phyloP scores from a whole-genome alignment of 2,888 invertebrate genomes.

The Drosophila pseudotalamancana region DNA sequence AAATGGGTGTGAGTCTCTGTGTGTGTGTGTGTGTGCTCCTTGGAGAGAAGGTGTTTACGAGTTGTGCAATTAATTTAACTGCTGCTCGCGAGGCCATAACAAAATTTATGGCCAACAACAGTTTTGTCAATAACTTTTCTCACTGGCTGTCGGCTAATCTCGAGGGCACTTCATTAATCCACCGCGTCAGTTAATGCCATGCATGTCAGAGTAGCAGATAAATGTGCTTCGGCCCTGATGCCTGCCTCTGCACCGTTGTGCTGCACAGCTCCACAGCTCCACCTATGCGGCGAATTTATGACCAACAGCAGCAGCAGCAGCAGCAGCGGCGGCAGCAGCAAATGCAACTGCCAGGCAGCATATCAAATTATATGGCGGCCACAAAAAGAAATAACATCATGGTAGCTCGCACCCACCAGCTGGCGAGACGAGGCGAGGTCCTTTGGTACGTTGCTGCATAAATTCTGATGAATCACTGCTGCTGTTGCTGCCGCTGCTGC shows the following conservation, averaged over 20 bases:
- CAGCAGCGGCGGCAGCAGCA: slow-evolving; percentile 50
- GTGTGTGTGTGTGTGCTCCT: slow-evolving; percentile 21
- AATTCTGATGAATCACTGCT: slow-evolving; percentile 77
- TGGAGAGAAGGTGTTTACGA: slow-evolving; percentile 72
- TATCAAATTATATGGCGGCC: slow-evolving; percentile 76
- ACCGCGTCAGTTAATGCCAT: slow-evolving; percentile 71
- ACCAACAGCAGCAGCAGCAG: slow-evolving; percentile 65
- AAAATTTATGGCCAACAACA: slow-evolving; percentile 76
- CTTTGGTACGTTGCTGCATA: slow-evolving; percentile 53
- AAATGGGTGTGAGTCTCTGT: too few relatives aligned
- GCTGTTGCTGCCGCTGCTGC: slow-evolving; percentile 25
- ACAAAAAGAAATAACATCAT: slow-evolving; percentile 66
- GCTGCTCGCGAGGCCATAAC: slow-evolving; percentile 70
- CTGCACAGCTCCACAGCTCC: not conserved
- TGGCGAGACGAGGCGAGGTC: slow-evolving; percentile 15
- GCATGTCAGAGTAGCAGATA: slow-evolving; percentile 76
- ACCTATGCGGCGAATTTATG: slow-evolving; percentile 61
- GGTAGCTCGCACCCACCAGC: slow-evolving; percentile 25
- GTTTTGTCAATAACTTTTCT: slow-evolving; percentile 76
- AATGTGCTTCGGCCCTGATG: slow-evolving; percentile 45
- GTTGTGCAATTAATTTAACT: slow-evolving; percentile 74
- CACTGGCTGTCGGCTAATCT: slow-evolving; percentile 62
- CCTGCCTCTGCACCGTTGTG: not conserved
- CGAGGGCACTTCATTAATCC: slow-evolving; percentile 79
- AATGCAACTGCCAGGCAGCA: slow-evolving; percentile 75